Evolutionary conservation across 2,888 invertebrate species (phyloP).

Genomic region (Heliconius cydno): DNA sequence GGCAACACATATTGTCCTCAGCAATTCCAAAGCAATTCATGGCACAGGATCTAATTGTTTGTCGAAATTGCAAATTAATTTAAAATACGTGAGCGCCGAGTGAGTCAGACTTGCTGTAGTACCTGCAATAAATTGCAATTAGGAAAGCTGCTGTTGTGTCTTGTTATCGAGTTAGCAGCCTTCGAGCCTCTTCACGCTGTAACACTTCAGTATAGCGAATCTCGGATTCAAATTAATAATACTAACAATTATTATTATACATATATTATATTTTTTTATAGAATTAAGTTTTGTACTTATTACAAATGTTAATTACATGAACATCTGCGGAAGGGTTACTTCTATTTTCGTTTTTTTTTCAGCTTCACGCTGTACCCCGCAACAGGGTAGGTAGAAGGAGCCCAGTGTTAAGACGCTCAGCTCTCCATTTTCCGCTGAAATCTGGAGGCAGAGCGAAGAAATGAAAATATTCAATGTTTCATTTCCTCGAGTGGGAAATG

Average conservation of each 20-base stretch:
- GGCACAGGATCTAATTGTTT: conserved; percentile 64
- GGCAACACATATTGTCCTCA: conserved; percentile 19
- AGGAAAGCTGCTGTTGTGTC: conserved; percentile 82
- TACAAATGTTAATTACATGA: no score
- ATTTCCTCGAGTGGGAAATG: no score
- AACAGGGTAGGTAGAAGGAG: no score
- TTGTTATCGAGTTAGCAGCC: conserved; percentile 82
- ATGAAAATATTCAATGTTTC: no score
- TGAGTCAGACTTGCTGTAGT: conserved; percentile 78
- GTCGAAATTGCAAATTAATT: conserved; percentile 79
- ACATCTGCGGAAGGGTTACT: neutral
- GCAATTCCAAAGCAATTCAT: conserved; percentile 41
- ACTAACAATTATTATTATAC: conserved; percentile 36
- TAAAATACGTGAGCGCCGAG: conserved; percentile 80
- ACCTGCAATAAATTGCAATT: conserved; percentile 84
- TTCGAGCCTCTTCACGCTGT: conserved; percentile 68
- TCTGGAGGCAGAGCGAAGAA: no score
- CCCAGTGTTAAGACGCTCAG: no score
- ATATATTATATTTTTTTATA: neutral
- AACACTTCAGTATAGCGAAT: conserved; percentile 65
- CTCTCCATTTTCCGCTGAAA: no score
- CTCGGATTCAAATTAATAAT: conserved; percentile 67
- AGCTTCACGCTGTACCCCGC: no score
- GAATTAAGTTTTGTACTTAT: no score
- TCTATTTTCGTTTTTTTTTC: neutral